phyloP scores from a whole-genome alignment of 1,140 invertebrate genomes.

The Orius insidiosus region DNA sequence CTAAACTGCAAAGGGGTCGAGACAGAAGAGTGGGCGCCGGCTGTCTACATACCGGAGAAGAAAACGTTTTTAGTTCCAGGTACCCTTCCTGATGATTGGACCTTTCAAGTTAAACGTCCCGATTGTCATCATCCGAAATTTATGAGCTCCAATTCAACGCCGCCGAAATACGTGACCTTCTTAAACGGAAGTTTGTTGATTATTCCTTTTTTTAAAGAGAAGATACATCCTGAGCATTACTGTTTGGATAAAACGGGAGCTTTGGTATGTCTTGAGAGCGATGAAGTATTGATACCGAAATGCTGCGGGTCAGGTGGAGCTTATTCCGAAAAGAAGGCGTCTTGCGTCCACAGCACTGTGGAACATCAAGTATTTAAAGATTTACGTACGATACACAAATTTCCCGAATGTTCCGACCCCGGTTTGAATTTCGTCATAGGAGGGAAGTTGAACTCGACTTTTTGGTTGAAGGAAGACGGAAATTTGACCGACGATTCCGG shows the following conservation, averaged over 20 bases:
- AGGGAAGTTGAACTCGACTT: slow-evolving; percentile 27
- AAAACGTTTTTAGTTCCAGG: slow-evolving; percentile 22
- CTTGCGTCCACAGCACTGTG: slow-evolving; percentile 25
- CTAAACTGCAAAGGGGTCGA: slow-evolving; percentile 14
- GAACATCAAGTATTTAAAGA: slow-evolving; percentile 18
- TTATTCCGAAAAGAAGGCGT: slow-evolving; percentile 33
- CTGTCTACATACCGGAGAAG: slow-evolving; percentile 31
- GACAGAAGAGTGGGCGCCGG: slow-evolving; percentile 27
- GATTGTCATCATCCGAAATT: slow-evolving; percentile 25
- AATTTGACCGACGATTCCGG: slow-evolving; percentile 25
- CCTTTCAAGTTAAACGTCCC: slow-evolving; percentile 22
- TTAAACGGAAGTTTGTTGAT: slow-evolving; percentile 36
- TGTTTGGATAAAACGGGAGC: slow-evolving; percentile 39
- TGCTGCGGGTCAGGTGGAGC: slow-evolving; percentile 37
- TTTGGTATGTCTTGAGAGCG: slow-evolving; percentile 33
- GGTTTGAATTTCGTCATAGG: slow-evolving; percentile 25
- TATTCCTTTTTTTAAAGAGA: slow-evolving; percentile 10
- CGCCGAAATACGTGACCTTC: slow-evolving; percentile 26
- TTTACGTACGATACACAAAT: slow-evolving; percentile 24
- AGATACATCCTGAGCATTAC: slow-evolving; percentile 27
- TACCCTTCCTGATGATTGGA: slow-evolving; percentile 30
- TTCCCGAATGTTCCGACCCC: slow-evolving; percentile 30
- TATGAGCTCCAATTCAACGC: slow-evolving; percentile 11
- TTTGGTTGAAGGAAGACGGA: slow-evolving; percentile 29
- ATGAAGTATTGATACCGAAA: slow-evolving; percentile 30